phyloP scores from a whole-genome alignment of 92 coral and sea anemone species.

The Blastomussa wellsi region DNA sequence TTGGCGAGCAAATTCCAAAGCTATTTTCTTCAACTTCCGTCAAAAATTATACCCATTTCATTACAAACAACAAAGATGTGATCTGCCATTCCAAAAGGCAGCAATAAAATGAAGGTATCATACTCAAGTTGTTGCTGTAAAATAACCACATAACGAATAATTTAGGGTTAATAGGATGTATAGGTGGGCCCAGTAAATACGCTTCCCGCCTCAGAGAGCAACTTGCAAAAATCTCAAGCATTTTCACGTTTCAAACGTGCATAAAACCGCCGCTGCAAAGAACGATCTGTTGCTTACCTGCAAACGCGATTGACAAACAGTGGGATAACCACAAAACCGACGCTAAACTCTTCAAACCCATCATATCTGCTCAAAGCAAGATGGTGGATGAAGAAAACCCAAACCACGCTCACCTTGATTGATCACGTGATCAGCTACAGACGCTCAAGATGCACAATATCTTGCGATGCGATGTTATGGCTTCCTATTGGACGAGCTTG shows the following conservation, averaged over 20 bases:
- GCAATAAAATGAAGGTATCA: not conserved
- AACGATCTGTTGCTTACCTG: slow-evolving; percentile 13
- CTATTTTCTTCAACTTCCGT: not conserved
- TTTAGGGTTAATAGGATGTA: slow-evolving; percentile 7
- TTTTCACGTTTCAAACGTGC: not conserved
- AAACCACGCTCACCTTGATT: slow-evolving; percentile 18
- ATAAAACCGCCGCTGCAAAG: not conserved
- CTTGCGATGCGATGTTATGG: not conserved
- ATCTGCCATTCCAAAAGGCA: not conserved
- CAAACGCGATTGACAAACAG: slow-evolving; percentile 4
- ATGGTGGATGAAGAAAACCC: slow-evolving; percentile 18
- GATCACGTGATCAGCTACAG: slow-evolving; percentile 36
- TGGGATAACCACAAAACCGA: slow-evolving; percentile 25
- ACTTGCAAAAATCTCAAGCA: slow-evolving; percentile 7
- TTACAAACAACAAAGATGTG: not conserved
- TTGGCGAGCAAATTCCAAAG: slow-evolving; percentile 13
- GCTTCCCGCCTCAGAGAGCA: not conserved
- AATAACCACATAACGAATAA: slow-evolving; percentile 34
- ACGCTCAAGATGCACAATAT: slow-evolving; percentile 9
- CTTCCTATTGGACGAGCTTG: slow-evolving; percentile 4
- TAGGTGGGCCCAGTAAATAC: slow-evolving; percentile 3
- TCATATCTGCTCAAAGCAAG: slow-evolving; percentile 17
- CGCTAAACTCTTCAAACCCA: slow-evolving; percentile 21
- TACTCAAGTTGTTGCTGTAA: not conserved
- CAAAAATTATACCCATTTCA: not conserved